A percentile compares a stretch with the other conserved stretches of the same genome.
Evolutionary conservation across 2,888 invertebrate genomes (phyloP).

Genomic region (Rotaria magnacalcarata): DNA sequence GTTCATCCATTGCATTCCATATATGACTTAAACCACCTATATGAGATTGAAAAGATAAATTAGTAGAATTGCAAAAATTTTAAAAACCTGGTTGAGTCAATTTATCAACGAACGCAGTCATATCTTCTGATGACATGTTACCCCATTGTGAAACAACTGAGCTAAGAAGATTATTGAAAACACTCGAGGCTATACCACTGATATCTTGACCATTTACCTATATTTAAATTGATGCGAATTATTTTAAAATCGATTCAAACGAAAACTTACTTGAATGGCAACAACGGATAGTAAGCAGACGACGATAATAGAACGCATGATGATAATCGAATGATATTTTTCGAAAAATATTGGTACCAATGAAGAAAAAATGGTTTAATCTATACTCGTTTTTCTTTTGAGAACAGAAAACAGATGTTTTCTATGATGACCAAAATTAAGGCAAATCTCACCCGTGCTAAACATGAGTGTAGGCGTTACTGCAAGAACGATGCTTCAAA

Average conservation of each 20-base stretch:
- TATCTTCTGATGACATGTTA: not conserved
- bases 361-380: not conserved
- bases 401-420: not conserved
- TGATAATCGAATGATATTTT: not conserved
- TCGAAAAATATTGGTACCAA: not conserved
- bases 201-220: not conserved
- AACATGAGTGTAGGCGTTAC: not conserved
- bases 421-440: not conserved
- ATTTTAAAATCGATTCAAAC: no score
- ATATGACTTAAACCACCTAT: slow-evolving; percentile 41
- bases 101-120: not conserved
- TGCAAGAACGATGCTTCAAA: not conserved
- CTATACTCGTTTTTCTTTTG: not conserved
- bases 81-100: not conserved
- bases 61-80: not conserved
- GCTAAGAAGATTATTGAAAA: not conserved
- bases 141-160: slow-evolving; percentile 16
- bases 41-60: not conserved
- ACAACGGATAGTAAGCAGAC: not conserved
- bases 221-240: no score
- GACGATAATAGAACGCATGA: not conserved
- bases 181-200: not conserved
- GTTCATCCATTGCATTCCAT: slow-evolving; percentile 37
- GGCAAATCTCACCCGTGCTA: not conserved
- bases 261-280: not conserved